A percentile compares a stretch with the other conserved stretches of the same genome.
Evolutionary conservation across 92 coral and sea anemone genomes (phyloP).

Genomic region (Virgularia gustaviana): DNA sequence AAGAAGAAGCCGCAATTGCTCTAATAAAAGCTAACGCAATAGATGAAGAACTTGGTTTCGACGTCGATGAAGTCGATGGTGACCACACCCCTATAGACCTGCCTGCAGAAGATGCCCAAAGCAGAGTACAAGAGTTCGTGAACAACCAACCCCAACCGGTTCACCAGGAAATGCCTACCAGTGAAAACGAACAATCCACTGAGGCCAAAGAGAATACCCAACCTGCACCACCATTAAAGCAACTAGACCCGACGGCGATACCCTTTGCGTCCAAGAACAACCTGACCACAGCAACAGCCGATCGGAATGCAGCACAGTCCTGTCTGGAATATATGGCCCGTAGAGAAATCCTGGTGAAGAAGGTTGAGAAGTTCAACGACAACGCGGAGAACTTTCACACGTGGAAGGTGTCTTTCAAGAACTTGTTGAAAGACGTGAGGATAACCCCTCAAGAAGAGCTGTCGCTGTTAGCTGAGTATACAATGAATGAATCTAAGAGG

Average conservation of each 20-base stretch:
- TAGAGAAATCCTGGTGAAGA: slow-evolving; percentile 36
- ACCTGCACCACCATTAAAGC: neutral
- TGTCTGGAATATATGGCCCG: neutral
- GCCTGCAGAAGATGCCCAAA: neutral
- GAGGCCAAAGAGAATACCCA: neutral
- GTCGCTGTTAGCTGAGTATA: slow-evolving; percentile 39
- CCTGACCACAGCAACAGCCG: neutral
- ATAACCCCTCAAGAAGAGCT: slow-evolving; percentile 49
- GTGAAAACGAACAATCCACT: neutral
- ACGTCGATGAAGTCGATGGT: neutral
- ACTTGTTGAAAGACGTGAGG: slow-evolving; percentile 48
- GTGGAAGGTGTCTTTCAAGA: too few relatives aligned
- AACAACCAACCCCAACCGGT: neutral
- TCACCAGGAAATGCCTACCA: neutral
- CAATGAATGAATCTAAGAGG: slow-evolving; percentile 35
- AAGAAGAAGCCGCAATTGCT: slow-evolving; percentile 48
- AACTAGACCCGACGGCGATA: neutral
- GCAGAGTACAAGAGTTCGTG: neutral
- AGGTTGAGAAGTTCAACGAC: slow-evolving; percentile 54
- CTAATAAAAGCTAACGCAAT: slow-evolving; percentile 31
- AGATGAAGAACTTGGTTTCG: slow-evolving; percentile 33
- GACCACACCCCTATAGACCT: neutral
- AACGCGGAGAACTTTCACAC: slow-evolving; percentile 51
- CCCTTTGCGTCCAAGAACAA: neutral
- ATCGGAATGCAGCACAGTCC: neutral